Percentiles rank a stretch among this genome's conserved stretches.
Evolutionary conservation across 2,113 vertebrate genomes (phyloP).

Genomic region (Leucoraja erinaceus): DNA sequence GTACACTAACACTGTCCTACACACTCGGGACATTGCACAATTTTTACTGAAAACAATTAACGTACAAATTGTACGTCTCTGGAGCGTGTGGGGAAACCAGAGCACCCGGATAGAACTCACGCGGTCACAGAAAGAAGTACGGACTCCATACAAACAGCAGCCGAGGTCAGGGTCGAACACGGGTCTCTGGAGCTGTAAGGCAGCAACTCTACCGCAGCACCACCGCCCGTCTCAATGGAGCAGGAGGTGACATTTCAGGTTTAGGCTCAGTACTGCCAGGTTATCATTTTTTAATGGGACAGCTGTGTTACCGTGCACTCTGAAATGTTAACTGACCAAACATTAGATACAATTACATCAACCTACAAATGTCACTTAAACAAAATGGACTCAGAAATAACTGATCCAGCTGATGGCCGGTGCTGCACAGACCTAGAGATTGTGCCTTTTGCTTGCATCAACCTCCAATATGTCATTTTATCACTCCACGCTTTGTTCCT

Average conservation of each 20-base stretch:
- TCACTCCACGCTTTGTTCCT: not conserved
- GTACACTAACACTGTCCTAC: too few species aligned
- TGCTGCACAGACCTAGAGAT: not conserved
- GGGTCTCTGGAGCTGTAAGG: too few species aligned
- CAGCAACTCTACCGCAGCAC: too few species aligned
- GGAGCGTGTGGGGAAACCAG: too few species aligned
- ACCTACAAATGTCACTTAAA: not conserved
- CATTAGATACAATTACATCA: not conserved
- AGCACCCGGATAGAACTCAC: too few species aligned
- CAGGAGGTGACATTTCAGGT: not conserved
- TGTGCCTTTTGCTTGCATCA: conserved; percentile 2
- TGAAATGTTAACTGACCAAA: not conserved
- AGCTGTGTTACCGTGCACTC: not conserved
- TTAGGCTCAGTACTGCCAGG: not conserved
- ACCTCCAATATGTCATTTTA: not conserved
- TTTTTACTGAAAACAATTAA: too few species aligned
- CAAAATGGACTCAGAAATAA: not conserved
- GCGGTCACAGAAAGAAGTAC: too few species aligned
- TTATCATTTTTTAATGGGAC: not conserved
- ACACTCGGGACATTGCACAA: too few species aligned
- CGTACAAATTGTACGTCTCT: too few species aligned
- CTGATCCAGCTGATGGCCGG: not conserved
- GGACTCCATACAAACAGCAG: too few species aligned
- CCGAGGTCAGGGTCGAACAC: too few species aligned
- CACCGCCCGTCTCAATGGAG: not conserved